phyloP scores from a whole-genome alignment of 2,113 vertebrate species.

The Nymphicus hollandicus region DNA sequence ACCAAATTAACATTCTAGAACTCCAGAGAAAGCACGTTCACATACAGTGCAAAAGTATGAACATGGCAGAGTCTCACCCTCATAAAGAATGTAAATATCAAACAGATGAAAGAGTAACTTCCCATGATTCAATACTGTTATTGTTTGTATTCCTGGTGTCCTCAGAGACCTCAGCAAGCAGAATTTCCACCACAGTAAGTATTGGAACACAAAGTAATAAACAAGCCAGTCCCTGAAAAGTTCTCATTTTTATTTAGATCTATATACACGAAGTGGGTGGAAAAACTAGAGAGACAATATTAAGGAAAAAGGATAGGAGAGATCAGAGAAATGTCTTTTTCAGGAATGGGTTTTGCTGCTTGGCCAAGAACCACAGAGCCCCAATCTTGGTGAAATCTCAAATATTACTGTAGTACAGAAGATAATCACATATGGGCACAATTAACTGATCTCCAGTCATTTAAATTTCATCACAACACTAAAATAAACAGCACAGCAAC shows the following conservation, averaged over 20 bases:
- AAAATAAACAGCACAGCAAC: constrained; percentile 15
- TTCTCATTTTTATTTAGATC: constrained; percentile 7
- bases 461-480: constrained; percentile 19
- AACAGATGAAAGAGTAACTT: constrained; percentile 49
- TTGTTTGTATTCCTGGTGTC: constrained; percentile 31
- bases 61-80: not conserved
- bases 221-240: constrained; percentile 9
- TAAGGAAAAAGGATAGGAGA: not conserved
- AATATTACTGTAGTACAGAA: not conserved
- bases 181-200: not conserved
- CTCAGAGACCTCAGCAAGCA: constrained; percentile 16
- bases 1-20: not conserved
- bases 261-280: not conserved
- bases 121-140: constrained; percentile 2
- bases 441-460: constrained; percentile 6
- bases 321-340: not conserved
- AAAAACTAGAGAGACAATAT: not conserved
- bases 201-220: constrained; percentile 4
- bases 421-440: not conserved
- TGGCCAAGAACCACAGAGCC: not conserved
- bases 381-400: not conserved
- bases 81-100: constrained; percentile 49
- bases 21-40: not conserved
- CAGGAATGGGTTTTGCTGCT: not conserved
- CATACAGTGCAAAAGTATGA: not conserved